Evolutionary conservation across 2,888 invertebrate species (phyloP), one percentile per base, ranked within the genome.

Genomic region (Agonopterix subpropinquella): DNA sequence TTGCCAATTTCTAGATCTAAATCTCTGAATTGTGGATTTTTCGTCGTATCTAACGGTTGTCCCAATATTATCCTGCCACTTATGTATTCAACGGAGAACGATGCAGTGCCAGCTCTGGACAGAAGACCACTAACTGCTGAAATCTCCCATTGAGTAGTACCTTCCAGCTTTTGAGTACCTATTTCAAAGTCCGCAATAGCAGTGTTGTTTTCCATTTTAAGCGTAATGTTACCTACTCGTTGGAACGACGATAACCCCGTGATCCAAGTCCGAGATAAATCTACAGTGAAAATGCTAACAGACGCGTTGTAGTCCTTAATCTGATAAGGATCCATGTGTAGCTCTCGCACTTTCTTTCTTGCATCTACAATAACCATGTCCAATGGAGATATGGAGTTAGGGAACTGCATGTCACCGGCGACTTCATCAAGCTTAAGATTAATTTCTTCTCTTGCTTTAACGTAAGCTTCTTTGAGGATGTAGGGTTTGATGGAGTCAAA

Each of bases 401-500:
- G 95, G 64, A 96, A 93, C 50, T 91, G 92, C 64, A 94, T 92
- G 49, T 90, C 90, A 1, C 90, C 91, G 10, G 94, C 91, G 10
- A 94, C 68, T 60, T 92, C 91, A 11, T 91, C 91, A 28, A 96
- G 89, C 70, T 94, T 92, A 10, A 91, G 89, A 70, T 96, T 94
- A 1, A 96, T 92, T 71, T 93, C 93, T 1, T 85, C 89, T 57
- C 94, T 90, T 1, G 95, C 88, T 69, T 94, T 93, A 0, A 91
- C 90, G 65, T 96, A 95, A 0, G 94, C 94, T 78, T 95, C 93
- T 56, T 91, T 91, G 18, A 96, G 80, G 56, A 97, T 92, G 58
- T 93, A 93, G 0, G 96, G 96, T 70, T 97, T 96, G 64, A 97
- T 94, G 8, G 94, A 93, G 70, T 96, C 95, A 62, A 97, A 96